Evolutionary conservation across 2,888 invertebrate species (phyloP), one percentile per base, ranked within the genome.

Genomic region (Cephus spinipes): DNA sequence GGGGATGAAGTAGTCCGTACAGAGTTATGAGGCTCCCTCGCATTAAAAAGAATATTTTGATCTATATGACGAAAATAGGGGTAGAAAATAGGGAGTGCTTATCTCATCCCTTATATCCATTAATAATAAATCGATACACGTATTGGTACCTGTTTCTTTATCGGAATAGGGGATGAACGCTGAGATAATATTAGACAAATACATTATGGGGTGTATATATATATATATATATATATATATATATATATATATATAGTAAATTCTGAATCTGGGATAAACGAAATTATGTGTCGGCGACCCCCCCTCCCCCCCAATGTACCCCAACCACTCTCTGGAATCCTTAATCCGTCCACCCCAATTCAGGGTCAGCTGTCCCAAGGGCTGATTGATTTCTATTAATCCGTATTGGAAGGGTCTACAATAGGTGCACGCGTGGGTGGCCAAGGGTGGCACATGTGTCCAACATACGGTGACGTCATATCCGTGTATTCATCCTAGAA

Each of bases 361-460:
- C 71, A 31, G 71, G 33, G 71, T 55, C 87, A 87, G 88, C 87
- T 87, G 87, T 82, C 84, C 79, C 83, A 80, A 80, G 79, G 77
- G 80, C 79, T 82, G 86, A 86, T 87, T 84, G 87, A 85, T 85
- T 81, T 79, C 83, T 84, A 84, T 85, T 85, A 85, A 84, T 83
- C 82, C 78, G 77, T 69, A 81, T 77, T 75, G 82, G 79, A 74
- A 78, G 82, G 81, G 55, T 55, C 82, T 80, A 86, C 87, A 87
- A 87, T 85, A 81, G 74, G 69, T 78, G 80, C 73, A 74, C 75
- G 81, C 79, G 83, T 84, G 83, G 87, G 83, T 81, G 84, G 77
- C 78, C 73, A 74, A n/a, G 68, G 76, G 30, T 71, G 12, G 80
- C 83, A 82, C 85, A 84, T 82, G 83, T 82, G 84, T 73, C 55